These are phyloP conservation scores for Tokudaia muenninki DNA, from an alignment of 2,797 vertebrate genomes.

Conservation along the genomic window DNA sequence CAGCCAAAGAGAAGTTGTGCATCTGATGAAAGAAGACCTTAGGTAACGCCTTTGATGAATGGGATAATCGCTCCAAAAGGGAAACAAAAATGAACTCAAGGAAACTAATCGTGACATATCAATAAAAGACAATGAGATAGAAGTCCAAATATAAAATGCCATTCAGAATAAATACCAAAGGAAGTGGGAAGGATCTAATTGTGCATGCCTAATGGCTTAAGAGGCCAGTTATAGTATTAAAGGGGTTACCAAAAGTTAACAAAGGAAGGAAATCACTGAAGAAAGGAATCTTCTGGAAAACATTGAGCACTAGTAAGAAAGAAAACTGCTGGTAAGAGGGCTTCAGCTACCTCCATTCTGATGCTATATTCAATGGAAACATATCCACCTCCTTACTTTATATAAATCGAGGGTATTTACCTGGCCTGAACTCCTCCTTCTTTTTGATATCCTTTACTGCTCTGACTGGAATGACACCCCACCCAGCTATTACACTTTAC, in stretches of 20 bases:
- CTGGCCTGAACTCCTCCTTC: not conserved
- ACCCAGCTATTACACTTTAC: constrained; percentile 22
- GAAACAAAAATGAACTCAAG: not conserved
- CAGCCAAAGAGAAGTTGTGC: not conserved
- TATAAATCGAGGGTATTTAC: constrained; percentile 39
- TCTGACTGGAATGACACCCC: not conserved
- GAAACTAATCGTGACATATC: not conserved
- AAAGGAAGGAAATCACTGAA: constrained; percentile 47
- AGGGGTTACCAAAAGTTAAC: constrained; percentile 6
- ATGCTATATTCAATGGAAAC: constrained; percentile 14
- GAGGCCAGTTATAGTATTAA: constrained; percentile 30
- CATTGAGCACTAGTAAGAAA: constrained; percentile 33
- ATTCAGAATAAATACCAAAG: constrained; percentile 42
- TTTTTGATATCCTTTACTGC: not conserved
- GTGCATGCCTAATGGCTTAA: not conserved
- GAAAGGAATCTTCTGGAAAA: constrained; percentile 27
- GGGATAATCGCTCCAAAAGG: constrained; percentile 37
- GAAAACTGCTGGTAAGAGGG: not conserved
- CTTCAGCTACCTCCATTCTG: constrained; percentile 11
- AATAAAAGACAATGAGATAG: constrained; percentile 46
- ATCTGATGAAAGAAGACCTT: constrained; percentile 1
- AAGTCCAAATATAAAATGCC: constrained; percentile 51
- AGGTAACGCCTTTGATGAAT: constrained; percentile 34
- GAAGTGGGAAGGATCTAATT: constrained; percentile 54
- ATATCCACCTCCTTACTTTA: constrained; percentile 5